These are phyloP conservation scores for Oryzias sinensis DNA, from an alignment of 2,797 vertebrate species.

Conservation along the genomic window DNA sequence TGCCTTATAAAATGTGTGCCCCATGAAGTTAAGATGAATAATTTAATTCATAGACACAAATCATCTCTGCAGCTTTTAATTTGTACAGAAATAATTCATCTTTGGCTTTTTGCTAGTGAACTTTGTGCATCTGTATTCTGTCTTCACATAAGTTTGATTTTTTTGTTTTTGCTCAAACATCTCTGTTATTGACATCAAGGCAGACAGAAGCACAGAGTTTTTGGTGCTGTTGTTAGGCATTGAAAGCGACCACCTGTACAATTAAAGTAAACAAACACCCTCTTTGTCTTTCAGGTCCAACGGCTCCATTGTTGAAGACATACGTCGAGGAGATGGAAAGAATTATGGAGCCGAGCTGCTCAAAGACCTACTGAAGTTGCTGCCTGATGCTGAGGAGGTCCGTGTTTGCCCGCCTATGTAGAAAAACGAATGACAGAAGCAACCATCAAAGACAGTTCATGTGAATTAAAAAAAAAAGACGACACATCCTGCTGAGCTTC, in stretches of 20 bases:
- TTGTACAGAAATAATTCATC: too few relatives aligned
- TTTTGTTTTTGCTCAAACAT: not conserved
- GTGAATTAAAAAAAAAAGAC: slow-evolving; percentile 5
- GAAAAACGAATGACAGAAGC: slow-evolving; percentile 15
- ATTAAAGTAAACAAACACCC: slow-evolving; percentile 12
- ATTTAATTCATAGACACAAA: too few relatives aligned
- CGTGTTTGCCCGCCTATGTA: slow-evolving; percentile 11
- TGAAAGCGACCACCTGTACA: slow-evolving; percentile 32
- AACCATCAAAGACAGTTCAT: slow-evolving; percentile 28
- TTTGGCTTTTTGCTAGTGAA: too few relatives aligned
- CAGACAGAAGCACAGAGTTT: not conserved
- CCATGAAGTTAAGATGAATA: too few relatives aligned
- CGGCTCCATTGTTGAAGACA: slow-evolving; percentile 90
- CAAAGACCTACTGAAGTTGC: slow-evolving; percentile 91
- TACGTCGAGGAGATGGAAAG: slow-evolving; percentile 85
- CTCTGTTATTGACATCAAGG: not conserved
- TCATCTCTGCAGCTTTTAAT: too few relatives aligned
- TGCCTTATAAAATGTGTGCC: too few relatives aligned
- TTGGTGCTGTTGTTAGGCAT: slow-evolving; percentile 7
- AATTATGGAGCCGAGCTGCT: slow-evolving; percentile 87
- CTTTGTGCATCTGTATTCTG: too few relatives aligned
- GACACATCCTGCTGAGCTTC: slow-evolving; percentile 29
- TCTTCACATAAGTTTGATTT: not conserved
- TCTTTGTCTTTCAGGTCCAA: slow-evolving; percentile 82
- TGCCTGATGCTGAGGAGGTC: slow-evolving; percentile 95